These are phyloP conservation scores for Antennarius striatus DNA, from an alignment of 2,113 vertebrate species.

Conservation along the genomic window DNA sequence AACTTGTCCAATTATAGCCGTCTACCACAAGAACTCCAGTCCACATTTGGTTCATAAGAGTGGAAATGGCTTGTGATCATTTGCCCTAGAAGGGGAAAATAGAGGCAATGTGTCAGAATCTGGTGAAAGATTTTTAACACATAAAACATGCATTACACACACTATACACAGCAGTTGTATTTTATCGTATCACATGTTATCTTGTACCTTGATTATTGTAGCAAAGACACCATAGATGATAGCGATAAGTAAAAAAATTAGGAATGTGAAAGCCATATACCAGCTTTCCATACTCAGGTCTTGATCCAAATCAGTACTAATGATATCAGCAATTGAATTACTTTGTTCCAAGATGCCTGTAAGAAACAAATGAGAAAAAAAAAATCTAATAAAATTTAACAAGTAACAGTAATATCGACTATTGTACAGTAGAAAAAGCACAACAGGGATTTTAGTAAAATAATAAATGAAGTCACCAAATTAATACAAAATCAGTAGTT, in stretches of 20 bases:
- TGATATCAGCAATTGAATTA: constrained; percentile 45
- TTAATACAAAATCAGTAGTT: neutral
- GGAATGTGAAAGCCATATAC: constrained; percentile 66
- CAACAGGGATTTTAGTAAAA: neutral
- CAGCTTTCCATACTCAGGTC: constrained; percentile 59
- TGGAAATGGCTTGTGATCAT: neutral
- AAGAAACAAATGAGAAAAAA: neutral
- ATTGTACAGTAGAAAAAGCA: neutral
- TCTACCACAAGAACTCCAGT: neutral
- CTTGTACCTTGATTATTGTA: constrained; percentile 69
- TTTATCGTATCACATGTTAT: constrained; percentile 2
- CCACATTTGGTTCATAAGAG: neutral
- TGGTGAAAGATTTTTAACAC: neutral
- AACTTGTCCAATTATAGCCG: no score
- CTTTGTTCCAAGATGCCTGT: constrained; percentile 45
- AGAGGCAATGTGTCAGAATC: neutral
- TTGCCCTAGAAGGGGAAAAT: constrained; percentile 44
- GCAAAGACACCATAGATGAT: constrained; percentile 57
- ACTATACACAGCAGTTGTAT: neutral
- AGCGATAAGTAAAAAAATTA: constrained; percentile 66
- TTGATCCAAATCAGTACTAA: constrained; percentile 19
- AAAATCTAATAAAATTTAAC: no score
- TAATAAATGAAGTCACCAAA: neutral
- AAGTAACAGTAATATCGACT: neutral
- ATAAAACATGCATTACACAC: neutral